These are phyloP conservation scores for Drosophila eugracilis DNA, from an alignment of 1,140 invertebrate genomes.

Conservation along the genomic window DNA sequence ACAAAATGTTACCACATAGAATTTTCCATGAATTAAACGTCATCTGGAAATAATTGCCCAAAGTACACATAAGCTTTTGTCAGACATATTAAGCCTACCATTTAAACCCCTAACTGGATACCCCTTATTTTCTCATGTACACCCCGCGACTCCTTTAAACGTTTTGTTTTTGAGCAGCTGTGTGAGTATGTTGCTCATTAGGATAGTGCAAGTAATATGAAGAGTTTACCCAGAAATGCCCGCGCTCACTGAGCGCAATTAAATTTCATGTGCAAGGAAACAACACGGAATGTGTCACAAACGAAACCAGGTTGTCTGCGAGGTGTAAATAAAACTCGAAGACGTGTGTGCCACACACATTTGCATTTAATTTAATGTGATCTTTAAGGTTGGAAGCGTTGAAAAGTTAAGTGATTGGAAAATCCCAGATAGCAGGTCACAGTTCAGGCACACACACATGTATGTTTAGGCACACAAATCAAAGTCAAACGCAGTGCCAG, in stretches of 20 bases:
- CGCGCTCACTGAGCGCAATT: constrained; percentile 63
- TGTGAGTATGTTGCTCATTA: constrained; percentile 57
- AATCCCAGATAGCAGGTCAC: constrained; percentile 33
- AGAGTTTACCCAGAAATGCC: constrained; percentile 24
- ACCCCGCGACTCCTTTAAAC: constrained; percentile 34
- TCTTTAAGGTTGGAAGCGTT: constrained; percentile 32
- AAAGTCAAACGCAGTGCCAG: constrained; percentile 39
- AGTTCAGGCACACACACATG: constrained; percentile 32
- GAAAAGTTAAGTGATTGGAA: constrained; percentile 69
- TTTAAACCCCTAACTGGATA: neutral
- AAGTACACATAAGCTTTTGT: neutral
- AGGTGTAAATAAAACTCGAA: constrained; percentile 27
- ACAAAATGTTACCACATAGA: no score
- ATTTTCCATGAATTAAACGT: neutral
- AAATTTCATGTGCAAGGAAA: constrained; percentile 54
- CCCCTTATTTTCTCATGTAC: neutral
- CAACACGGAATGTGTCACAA: constrained; percentile 28
- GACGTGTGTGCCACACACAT: constrained; percentile 1
- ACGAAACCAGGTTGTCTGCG: constrained; percentile 59
- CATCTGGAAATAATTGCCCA: neutral
- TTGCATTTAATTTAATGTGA: constrained; percentile 36
- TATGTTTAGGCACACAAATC: constrained; percentile 44
- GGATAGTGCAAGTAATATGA: constrained; percentile 50
- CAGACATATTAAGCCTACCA: neutral
- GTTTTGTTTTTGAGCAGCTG: constrained; percentile 7